A percentile compares a stretch with the other conserved stretches of the same genome.
Conservation (phyloP, 2,113 vertebrate genomes). For the Psammodynastes pulverulentus region DNA sequence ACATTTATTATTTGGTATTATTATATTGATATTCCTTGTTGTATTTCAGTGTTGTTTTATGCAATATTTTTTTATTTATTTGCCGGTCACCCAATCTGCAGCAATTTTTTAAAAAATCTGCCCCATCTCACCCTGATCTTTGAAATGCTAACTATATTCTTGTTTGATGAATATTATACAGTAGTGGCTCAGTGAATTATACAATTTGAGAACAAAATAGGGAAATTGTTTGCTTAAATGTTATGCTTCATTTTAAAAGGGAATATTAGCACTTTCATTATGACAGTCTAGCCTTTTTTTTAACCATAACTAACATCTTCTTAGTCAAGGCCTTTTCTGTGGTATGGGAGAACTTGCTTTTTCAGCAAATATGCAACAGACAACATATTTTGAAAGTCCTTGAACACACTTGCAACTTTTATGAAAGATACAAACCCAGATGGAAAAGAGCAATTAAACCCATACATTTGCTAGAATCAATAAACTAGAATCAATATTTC, state of each 20-base stretch:
- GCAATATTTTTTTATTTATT: not conserved
- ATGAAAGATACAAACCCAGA: not conserved
- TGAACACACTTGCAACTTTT: not conserved
- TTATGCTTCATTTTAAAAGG: not conserved
- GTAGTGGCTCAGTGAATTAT: not conserved
- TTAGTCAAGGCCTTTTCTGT: not conserved
- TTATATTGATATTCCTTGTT: not conserved
- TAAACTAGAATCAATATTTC: not conserved
- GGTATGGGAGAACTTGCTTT: not conserved
- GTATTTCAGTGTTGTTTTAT: not conserved
- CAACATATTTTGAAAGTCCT: not conserved
- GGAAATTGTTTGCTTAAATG: not conserved
- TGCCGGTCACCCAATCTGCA: not conserved
- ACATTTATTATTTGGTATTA: not conserved
- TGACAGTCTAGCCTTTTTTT: not conserved
- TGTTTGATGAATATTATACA: not conserved
- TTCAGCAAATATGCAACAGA: not conserved
- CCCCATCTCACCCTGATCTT: not conserved
- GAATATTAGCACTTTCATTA: not conserved
- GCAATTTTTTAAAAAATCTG: not conserved
- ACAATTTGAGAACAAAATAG: not conserved
- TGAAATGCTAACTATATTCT: not conserved
- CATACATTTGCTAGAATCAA: not conserved
- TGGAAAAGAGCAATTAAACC: not conserved
- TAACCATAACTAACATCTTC: not conserved